Evolutionary conservation across 2,113 vertebrate genomes (phyloP).

Genomic region (Ciconia maguari): DNA sequence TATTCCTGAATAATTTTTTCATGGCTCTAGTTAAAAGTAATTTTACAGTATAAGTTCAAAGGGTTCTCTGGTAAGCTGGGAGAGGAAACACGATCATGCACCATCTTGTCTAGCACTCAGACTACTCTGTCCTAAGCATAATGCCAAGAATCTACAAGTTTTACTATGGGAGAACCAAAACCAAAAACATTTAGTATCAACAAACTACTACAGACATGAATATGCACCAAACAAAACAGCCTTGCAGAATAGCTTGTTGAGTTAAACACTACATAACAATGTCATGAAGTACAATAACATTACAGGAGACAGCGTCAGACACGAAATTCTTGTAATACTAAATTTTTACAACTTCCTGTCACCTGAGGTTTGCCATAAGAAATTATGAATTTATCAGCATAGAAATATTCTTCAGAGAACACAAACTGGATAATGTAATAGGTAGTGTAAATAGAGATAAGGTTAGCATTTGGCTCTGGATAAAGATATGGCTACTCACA

Average conservation of each 20-base stretch:
- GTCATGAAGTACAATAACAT: neutral
- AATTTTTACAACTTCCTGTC: conserved; percentile 38
- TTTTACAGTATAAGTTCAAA: conserved; percentile 24
- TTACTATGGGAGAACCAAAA: neutral
- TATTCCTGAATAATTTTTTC: neutral
- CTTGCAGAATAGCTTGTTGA: neutral
- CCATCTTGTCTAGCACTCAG: conserved; percentile 19
- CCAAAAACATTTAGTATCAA: neutral
- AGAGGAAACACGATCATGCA: conserved; percentile 47
- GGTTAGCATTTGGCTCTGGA: neutral
- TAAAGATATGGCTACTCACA: neutral
- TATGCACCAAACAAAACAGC: neutral
- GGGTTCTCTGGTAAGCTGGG: neutral
- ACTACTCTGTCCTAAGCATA: rapidly evolving
- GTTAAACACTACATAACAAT: conserved; percentile 52
- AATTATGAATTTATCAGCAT: neutral
- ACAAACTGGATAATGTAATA: neutral
- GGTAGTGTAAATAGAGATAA: neutral
- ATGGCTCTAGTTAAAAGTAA: neutral
- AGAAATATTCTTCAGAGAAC: neutral
- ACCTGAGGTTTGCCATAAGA: neutral
- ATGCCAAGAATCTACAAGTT: neutral
- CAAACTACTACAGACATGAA: neutral
- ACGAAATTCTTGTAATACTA: neutral
- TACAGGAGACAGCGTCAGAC: neutral